Base-by-base conservation (phyloP, 2,888 invertebrate genomes). In the Anthrax anthrax region DNA sequence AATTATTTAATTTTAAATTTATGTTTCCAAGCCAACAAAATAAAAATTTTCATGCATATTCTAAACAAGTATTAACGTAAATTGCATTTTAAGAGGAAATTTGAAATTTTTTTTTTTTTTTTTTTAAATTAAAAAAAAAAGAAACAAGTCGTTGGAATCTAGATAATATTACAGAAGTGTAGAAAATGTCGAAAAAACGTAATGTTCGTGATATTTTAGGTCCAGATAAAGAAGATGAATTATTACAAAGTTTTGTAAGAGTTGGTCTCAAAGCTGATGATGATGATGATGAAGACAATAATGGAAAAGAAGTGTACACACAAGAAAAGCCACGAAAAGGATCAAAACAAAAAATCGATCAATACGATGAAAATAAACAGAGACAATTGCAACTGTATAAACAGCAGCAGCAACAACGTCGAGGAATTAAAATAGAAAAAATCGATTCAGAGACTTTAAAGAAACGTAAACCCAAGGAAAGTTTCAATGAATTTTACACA, bases 241-340 rank as follows among this genome's bases (percentile, higher is more conserved):
- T 86, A 56, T 63, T 88, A 17, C 84, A 85, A 68, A 85, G 85
- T 61, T 88, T 84, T 61, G 80, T 84, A 16, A 73, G 85, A 43
- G 76, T 83, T 17, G 83, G 78, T 27, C 67, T 75, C 9, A 76
- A 74, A 3, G 73, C 75, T 23, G 72, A 74, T 6, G 76, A 75
- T 37, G 71, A 72, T 27, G 72, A 73, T 39, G 72, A 75, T 36
- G 48, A 40, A 10, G 16, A 36, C 6, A 36, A 34, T 16, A 12
- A 32, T 12, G 13, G 12, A 12, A 12, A 32, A 9, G 1, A 12
- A 32, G 13, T 32, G 13, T 3, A 1, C 3, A 32, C 8, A 12
- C 29, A 32, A 12, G 3, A 1, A 32, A 5, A 32, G 8, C 8
- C 8, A 23, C 23, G 23, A 6, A 6, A 6, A 4, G 23, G 8